Conservation (phyloP, 2,888 invertebrate species). For the Melanostoma scalare region DNA sequence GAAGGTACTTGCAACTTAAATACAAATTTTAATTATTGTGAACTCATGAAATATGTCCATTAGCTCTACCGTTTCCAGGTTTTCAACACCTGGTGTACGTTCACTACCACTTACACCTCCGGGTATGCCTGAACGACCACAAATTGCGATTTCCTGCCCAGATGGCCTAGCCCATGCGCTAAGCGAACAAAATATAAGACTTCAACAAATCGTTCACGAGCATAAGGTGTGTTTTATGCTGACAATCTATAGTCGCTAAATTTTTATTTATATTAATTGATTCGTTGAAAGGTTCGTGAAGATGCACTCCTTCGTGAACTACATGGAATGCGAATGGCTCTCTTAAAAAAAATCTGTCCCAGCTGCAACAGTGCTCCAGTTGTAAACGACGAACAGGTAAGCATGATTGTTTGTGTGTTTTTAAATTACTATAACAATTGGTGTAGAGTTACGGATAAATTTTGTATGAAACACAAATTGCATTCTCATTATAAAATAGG, state of each 20-base stretch:
- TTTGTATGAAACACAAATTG: conserved; percentile 27
- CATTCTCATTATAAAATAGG: conserved; percentile 48
- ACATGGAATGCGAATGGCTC: conserved; percentile 89
- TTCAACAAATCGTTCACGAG: conserved; percentile 91
- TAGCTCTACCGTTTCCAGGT: conserved; percentile 77
- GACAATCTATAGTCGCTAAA: background rate
- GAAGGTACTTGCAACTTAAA: conserved; percentile 74
- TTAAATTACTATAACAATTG: conserved; percentile 1
- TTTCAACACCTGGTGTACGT: conserved; percentile 78
- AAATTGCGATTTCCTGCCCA: conserved; percentile 80
- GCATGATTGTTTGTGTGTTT: conserved; percentile 53
- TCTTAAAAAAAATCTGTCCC: conserved; percentile 85
- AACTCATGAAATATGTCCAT: background rate
- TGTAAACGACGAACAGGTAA: conserved; percentile 82
- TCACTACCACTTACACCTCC: conserved; percentile 84
- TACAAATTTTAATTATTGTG: conserved; percentile 22
- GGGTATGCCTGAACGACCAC: conserved; percentile 80
- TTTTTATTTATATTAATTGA: conserved; percentile 1
- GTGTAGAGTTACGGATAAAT: conserved; percentile 40
- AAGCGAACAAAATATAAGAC: conserved; percentile 83
- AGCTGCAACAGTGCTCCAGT: conserved; percentile 85
- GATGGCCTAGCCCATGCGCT: conserved; percentile 82
- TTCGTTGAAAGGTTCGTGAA: conserved; percentile 86
- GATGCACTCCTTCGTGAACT: conserved; percentile 90
- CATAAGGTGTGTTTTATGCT: conserved; percentile 85